These are phyloP conservation scores for Baccha elongata DNA, from an alignment of 2,888 invertebrate species.

Conservation along the genomic window DNA sequence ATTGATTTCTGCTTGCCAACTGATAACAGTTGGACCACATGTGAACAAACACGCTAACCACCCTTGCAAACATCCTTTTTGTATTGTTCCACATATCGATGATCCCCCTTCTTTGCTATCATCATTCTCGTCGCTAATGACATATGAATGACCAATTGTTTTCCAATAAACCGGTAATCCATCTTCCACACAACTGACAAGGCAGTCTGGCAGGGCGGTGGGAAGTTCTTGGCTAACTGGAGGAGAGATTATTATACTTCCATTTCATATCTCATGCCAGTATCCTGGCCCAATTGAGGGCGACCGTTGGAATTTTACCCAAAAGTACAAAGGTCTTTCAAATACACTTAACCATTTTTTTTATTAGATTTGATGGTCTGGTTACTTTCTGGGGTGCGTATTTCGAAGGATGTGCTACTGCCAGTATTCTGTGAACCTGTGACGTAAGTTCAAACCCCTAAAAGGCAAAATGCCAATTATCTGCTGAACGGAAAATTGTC, in stretches of 20 bases:
- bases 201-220: conserved; percentile 37
- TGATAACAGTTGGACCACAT: conserved; percentile 66
- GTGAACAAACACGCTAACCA: conserved; percentile 21
- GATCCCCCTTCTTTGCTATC: conserved; percentile 11
- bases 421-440: too few species aligned
- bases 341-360: conserved; percentile 4
- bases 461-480: conserved; percentile 58
- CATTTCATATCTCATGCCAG: background rate
- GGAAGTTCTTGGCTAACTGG: background rate
- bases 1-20: conserved; percentile 59
- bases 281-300: conserved; percentile 28
- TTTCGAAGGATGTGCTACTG: too few species aligned
- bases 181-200: conserved; percentile 79
- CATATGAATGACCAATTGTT: conserved; percentile 80
- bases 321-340: conserved; percentile 29
- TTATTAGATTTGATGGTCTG: too few species aligned
- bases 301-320: conserved; percentile 54
- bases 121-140: conserved; percentile 75
- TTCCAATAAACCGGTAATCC: conserved; percentile 81
- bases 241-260: conserved; percentile 29
- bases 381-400: too few species aligned
- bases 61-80: conserved; percentile 37
- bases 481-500: conserved; percentile 62
- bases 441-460: background rate
- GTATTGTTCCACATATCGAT: conserved; percentile 16